Evolutionary conservation across 1,140 invertebrate species (phyloP), one percentile per base, ranked within the genome.

Genomic region (Oreohelix idahoensis): DNA sequence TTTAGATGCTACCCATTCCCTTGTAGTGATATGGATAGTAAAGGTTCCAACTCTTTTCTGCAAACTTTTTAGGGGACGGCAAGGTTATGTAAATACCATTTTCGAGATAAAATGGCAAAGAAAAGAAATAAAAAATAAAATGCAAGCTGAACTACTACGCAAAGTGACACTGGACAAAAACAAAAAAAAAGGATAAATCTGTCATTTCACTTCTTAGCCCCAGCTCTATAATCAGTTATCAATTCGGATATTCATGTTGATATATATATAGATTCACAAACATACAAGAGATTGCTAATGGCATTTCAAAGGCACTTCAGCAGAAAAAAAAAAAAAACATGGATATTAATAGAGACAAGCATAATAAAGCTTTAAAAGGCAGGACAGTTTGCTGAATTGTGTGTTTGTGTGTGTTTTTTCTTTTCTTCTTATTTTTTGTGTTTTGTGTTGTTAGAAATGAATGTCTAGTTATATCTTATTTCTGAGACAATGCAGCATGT

Each of bases 61-160:
- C 42, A 45, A 5, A 45, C 5, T 45, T 45, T 45, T 45, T 45
- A n/a, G 42, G 35, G 35, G 15, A n/a, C n/a, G 71, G 17, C 38
- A 74, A 42, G n/a, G n/a, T n/a, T n/a, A n/a, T n/a, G n/a, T n/a
- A n/a, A n/a, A n/a, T n/a, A n/a, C n/a, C n/a, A n/a, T n/a, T n/a
- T n/a, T n/a, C n/a, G n/a, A n/a, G n/a, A 75, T 32, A 49, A 13
- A 42, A 39, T 39, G n/a, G 20, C 20, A 29, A 75, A 11, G 15
- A 75, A 42, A 76, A 76, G 35, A 74, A 76, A 53, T 13, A 51
- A 76, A 75, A 75, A 76, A 53, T 23, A 35, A 83, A 84, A 81
- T 36, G 74, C 53, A 84, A 73, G 70, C 69, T 58, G 15, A 8
- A 58, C 76, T 78, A 58, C 76, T 66, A 53, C 49, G 53, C 36